phyloP scores from a whole-genome alignment of 1,140 invertebrate genomes.

The Microplitis mediator region DNA sequence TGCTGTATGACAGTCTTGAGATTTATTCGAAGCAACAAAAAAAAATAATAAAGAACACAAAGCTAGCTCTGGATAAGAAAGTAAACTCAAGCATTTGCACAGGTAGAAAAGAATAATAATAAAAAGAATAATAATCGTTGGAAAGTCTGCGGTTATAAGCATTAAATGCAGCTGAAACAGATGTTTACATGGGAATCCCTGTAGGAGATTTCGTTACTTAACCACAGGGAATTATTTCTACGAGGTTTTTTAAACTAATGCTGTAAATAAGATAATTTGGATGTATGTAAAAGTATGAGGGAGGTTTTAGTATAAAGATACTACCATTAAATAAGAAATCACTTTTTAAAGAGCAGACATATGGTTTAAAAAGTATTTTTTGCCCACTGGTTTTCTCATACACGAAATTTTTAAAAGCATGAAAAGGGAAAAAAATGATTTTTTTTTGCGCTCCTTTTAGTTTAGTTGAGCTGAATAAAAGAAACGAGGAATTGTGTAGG shows the following conservation, averaged over 20 bases:
- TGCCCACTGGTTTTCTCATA: no score
- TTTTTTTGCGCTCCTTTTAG: neutral
- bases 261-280: neutral
- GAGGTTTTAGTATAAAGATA: neutral
- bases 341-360: no score
- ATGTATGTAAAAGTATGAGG: neutral
- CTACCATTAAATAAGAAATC: neutral
- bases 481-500: neutral
- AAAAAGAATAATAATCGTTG: neutral
- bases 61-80: neutral
- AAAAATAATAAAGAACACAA: neutral
- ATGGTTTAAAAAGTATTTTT: no score
- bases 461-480: neutral
- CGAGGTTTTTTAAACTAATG: neutral
- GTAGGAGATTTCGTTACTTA: neutral
- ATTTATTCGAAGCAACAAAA: no score
- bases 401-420: no score
- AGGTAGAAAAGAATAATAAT: conserved; percentile 3
- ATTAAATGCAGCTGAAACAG: conserved; percentile 10
- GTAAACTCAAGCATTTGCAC: neutral
- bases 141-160: conserved; percentile 5
- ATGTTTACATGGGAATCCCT: conserved; percentile 9
- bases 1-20: no score
- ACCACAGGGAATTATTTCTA: neutral
- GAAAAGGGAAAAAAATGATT: no score